Conservation (phyloP, 1,140 invertebrate species). For the Saccostrea cuccullata region DNA sequence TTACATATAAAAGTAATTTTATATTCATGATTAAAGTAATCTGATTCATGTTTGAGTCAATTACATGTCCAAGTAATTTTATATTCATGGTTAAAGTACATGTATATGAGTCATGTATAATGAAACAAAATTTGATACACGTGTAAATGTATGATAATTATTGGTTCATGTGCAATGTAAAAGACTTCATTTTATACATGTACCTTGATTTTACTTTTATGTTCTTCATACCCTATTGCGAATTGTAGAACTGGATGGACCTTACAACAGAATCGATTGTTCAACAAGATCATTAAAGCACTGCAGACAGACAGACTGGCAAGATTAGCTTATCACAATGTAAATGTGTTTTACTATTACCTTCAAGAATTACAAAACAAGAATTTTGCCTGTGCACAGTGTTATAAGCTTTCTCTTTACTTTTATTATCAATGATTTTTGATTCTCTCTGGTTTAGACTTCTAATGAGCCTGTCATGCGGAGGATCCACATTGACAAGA, state of each 20-base stretch:
- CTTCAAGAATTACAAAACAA: background rate
- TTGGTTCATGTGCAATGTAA: too few relatives aligned
- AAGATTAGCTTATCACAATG: conserved; percentile 81
- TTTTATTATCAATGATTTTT: background rate
- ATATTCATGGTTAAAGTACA: too few relatives aligned
- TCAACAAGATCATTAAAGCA: conserved; percentile 84
- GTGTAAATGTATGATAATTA: too few relatives aligned
- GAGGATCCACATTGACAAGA: conserved; percentile 85
- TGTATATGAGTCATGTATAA: too few relatives aligned
- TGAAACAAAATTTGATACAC: too few relatives aligned
- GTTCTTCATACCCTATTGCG: background rate
- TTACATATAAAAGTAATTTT: too few relatives aligned
- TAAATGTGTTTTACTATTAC: conserved; percentile 55
- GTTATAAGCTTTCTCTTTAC: background rate
- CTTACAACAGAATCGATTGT: conserved; percentile 83
- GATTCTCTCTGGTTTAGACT: conserved; percentile 67
- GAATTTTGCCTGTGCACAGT: background rate
- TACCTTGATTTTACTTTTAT: background rate
- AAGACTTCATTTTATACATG: too few relatives aligned
- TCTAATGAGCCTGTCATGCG: conserved; percentile 83
- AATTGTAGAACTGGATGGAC: conserved; percentile 84
- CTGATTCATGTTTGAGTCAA: too few relatives aligned
- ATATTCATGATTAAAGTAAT: too few relatives aligned
- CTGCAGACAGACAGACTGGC: conserved; percentile 86
- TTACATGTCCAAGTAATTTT: too few relatives aligned